Base-by-base conservation (phyloP, 2,797 vertebrate genomes). In the Centroberyx gerrardi region DNA sequence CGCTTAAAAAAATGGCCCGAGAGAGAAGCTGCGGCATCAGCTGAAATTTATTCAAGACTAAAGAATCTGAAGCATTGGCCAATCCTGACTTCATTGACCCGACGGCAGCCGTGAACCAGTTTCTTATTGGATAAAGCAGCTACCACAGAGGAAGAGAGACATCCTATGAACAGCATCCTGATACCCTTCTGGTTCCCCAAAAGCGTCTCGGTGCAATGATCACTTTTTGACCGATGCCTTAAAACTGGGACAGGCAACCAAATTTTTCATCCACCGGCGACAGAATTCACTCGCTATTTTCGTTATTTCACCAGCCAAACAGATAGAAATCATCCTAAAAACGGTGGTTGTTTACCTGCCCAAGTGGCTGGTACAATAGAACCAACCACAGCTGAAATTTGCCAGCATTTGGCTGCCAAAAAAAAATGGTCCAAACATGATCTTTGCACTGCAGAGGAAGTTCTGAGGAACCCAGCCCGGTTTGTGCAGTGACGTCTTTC, bases 131-230 rank as follows among this genome's bases (percentile, higher is more conserved):
- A 81, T 33, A 48, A 89, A 88, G 67, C 76, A 86, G 80, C 80
- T 81, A 81, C 84, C 69, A 80, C 76, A 82, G 82, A 86, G 69
- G 78, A 85, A 81, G 68, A 84, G 74, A 70, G 17, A 74, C 51
- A 65, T 68, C 53, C 51, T 62, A 56, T 72, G 38, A 78, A 82
- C 68, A 51, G 76, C 59, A 46, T 80, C 62, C 33, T 4, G 2
- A 59, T 62, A 69, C 66, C 69, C 61, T 61, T 49, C 70, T 38
- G 42, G 62, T 68, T 87, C 80, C 82, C 15, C 73, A 77, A 63
- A 87, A 84, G 73, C 77, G 54, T 75, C 68, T 82, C 83, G 52
- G 74, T 13, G 15, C 36, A 72, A 66, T 29, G 3, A 56, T 51
- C 65, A 62, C 3, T 5, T 40, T 72, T 31, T 15, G 5, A 3